Evolutionary conservation across 2,888 invertebrate genomes (phyloP).

Genomic region (Marasmarcha lunaedactyla): DNA sequence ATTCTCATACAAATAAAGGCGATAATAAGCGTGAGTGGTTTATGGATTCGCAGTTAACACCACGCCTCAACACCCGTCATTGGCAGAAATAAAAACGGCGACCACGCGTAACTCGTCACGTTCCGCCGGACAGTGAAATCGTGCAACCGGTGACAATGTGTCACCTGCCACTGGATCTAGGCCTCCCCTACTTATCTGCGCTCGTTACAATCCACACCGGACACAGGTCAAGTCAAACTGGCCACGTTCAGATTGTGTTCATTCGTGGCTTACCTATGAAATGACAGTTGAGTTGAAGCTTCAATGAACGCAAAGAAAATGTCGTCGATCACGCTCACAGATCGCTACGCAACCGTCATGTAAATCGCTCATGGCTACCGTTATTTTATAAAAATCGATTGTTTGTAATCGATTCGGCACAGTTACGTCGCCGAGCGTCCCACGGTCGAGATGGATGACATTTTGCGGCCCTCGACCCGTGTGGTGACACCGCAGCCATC

Average conservation of each 20-base stretch:
- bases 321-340: slow-evolving; percentile 64
- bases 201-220: slow-evolving; percentile 14
- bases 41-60: slow-evolving; percentile 44
- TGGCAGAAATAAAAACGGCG: slow-evolving; percentile 70
- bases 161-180: slow-evolving; percentile 36
- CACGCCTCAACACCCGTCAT: slow-evolving; percentile 69
- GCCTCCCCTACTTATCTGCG: slow-evolving; percentile 20
- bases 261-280: slow-evolving; percentile 62
- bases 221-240: slow-evolving; percentile 29
- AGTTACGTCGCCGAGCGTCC: slow-evolving; percentile 58
- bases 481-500: slow-evolving; percentile 34
- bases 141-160: slow-evolving; percentile 65
- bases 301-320: slow-evolving; percentile 60
- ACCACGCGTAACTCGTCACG: slow-evolving; percentile 69
- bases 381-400: slow-evolving; percentile 66
- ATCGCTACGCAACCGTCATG: slow-evolving; percentile 62
- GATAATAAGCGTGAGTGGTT: slow-evolving; percentile 20
- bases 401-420: slow-evolving; percentile 55
- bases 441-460: slow-evolving; percentile 26
- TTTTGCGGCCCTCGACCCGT: slow-evolving; percentile 16
- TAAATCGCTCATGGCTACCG: slow-evolving; percentile 60
- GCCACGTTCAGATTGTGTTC: slow-evolving; percentile 35
- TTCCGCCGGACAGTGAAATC: slow-evolving; percentile 63
- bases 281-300: slow-evolving; percentile 61
- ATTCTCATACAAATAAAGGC: slow-evolving; percentile 30